Evolutionary conservation across 2,113 vertebrate genomes (phyloP).

Genomic region (Gobius niger): DNA sequence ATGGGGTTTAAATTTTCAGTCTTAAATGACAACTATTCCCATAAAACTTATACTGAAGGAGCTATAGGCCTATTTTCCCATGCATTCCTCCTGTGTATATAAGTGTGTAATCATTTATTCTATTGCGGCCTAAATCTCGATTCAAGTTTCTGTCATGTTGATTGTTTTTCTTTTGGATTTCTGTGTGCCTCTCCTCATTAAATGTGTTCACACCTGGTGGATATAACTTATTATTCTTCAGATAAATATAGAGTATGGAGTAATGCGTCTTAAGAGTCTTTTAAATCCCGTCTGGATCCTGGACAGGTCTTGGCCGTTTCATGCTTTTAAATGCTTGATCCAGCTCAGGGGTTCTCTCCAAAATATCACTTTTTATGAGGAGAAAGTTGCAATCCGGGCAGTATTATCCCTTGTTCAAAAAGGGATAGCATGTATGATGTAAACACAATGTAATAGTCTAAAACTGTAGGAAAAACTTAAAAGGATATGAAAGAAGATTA

Average conservation of each 20-base stretch:
- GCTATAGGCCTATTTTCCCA: conserved; percentile 50
- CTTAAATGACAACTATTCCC: conserved; percentile 41
- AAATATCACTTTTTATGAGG: conserved; percentile 40
- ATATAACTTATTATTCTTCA: conserved; percentile 39
- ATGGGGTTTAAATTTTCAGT: conserved; percentile 30
- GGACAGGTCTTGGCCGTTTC: conserved; percentile 39
- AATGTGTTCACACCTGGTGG: conserved; percentile 40
- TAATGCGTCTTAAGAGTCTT: conserved; percentile 33
- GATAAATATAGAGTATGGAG: conserved; percentile 53
- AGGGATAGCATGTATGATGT: conserved; percentile 7
- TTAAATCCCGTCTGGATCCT: conserved; percentile 35
- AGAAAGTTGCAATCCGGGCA: conserved; percentile 27
- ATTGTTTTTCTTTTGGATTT: conserved; percentile 23
- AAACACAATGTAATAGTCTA: conserved; percentile 38
- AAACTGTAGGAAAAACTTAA: too few relatives aligned
- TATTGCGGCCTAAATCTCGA: conserved; percentile 11
- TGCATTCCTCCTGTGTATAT: conserved; percentile 46
- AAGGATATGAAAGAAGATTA: too few relatives aligned
- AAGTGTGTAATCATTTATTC: conserved; percentile 18
- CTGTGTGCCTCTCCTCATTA: conserved; percentile 17
- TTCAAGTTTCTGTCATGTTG: conserved; percentile 32
- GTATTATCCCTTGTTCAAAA: not conserved
- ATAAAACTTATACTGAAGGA: conserved; percentile 27
- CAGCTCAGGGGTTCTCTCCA: conserved; percentile 25
- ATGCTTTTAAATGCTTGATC: conserved; percentile 33